Conservation (phyloP, 2,113 vertebrate genomes). For the human (Homo sapiens) region DNA sequence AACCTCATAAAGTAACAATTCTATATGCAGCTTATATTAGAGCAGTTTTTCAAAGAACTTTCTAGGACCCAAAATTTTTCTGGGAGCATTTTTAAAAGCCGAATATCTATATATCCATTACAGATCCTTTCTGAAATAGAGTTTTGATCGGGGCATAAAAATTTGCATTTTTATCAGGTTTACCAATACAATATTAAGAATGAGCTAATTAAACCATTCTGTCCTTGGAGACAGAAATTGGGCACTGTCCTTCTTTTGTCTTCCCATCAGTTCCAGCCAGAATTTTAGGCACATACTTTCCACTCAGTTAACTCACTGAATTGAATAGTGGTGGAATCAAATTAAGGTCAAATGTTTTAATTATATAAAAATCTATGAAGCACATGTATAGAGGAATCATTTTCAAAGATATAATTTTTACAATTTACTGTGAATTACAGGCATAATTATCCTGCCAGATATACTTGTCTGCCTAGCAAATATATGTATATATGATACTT, state of each 20-base stretch:
- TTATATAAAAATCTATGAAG: constrained; percentile 45
- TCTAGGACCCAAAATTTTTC: neutral
- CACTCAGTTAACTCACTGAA: neutral
- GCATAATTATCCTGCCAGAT: neutral
- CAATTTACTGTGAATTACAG: constrained; percentile 10
- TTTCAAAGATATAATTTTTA: constrained; percentile 14
- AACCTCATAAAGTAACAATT: neutral
- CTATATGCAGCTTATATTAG: neutral
- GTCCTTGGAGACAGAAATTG: neutral
- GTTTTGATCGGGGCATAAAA: neutral
- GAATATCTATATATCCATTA: neutral
- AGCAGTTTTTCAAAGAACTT: neutral
- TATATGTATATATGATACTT: neutral
- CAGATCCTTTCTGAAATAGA: neutral
- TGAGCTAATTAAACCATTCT: neutral
- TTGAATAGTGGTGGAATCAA: neutral
- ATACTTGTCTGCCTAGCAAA: neutral
- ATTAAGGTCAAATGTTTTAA: constrained; percentile 40
- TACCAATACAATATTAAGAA: neutral
- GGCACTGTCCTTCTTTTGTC: neutral
- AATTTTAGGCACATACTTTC: constrained; percentile 2
- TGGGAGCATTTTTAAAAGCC: neutral
- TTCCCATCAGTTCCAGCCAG: neutral
- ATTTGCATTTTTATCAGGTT: constrained; percentile 38
- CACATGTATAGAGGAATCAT: neutral